phyloP scores from a whole-genome alignment of 2,113 vertebrate species.

The Mus pahari region DNA sequence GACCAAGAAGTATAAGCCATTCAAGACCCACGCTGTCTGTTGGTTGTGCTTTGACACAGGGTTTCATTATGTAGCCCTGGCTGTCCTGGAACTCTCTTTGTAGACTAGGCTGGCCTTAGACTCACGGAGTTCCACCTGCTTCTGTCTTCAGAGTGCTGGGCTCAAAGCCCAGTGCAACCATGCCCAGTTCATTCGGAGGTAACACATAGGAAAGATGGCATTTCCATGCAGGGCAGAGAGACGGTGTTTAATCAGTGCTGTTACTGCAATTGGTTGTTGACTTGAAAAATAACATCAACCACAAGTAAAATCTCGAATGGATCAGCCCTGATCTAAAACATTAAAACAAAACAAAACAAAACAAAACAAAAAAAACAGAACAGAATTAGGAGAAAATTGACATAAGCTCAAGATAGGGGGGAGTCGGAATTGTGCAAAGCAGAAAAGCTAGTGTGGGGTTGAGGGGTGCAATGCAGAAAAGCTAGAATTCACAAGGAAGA shows the following conservation, averaged over 20 bases:
- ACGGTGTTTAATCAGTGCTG: conserved; percentile 4
- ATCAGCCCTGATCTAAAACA: conserved; percentile 1
- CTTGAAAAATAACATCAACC: not conserved
- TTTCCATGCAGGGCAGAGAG: conserved; percentile 10
- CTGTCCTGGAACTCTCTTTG: not conserved
- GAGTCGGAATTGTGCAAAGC: too few species aligned
- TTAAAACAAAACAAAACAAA: not conserved
- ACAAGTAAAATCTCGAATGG: conserved; percentile 12
- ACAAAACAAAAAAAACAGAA: not conserved
- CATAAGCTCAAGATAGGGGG: not conserved
- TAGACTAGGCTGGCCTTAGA: not conserved
- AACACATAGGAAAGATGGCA: not conserved
- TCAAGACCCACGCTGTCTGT: not conserved
- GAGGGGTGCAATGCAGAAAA: not conserved
- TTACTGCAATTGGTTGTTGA: conserved; percentile 18
- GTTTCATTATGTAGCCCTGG: not conserved
- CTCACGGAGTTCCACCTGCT: not conserved
- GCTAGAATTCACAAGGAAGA: not conserved
- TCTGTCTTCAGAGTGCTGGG: not conserved
- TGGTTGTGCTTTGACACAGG: not conserved
- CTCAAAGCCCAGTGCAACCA: not conserved
- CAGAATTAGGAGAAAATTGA: not conserved
- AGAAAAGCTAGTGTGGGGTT: too few species aligned
- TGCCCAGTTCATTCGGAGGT: not conserved
- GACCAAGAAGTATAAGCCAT: not conserved